Evolutionary conservation across 30 jellyfish, hydroid and myxozoan species (phyloP).

Genomic region (Aurelia sp.): DNA sequence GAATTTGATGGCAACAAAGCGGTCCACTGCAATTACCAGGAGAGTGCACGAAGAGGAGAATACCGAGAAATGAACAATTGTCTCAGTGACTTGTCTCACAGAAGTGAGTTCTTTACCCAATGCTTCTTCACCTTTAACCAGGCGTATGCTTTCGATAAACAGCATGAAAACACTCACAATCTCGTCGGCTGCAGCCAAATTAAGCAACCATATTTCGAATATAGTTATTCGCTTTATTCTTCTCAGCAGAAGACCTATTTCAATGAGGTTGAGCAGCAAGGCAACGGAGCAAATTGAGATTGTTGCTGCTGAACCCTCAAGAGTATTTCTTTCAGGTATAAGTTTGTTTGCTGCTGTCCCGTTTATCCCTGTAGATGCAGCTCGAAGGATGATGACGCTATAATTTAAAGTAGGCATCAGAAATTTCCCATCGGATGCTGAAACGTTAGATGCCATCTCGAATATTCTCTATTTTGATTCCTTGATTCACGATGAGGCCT

Average conservation of each 20-base stretch:
- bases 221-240: background rate
- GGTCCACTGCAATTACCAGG: background rate
- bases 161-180: background rate
- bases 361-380: no score
- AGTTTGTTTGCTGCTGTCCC: no score
- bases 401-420: no score
- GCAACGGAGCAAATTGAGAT: conserved; percentile 15
- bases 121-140: background rate
- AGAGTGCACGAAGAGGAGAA: conserved; percentile 5
- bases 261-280: conserved; percentile 14
- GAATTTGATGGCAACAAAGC: conserved; percentile 23
- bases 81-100: no score
- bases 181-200: conserved; percentile 19
- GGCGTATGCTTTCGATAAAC: background rate
- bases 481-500: no score
- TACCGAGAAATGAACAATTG: conserved; percentile 9
- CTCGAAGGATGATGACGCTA: no score
- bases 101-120: background rate
- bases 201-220: conserved; percentile 21
- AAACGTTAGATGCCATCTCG: no score
- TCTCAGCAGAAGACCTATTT: conserved; percentile 2
- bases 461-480: no score
- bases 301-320: background rate
- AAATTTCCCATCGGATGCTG: no score
- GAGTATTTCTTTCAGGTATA: background rate